Evolutionary conservation across 2,113 vertebrate species (phyloP).

Genomic region (Lycaon pictus): DNA sequence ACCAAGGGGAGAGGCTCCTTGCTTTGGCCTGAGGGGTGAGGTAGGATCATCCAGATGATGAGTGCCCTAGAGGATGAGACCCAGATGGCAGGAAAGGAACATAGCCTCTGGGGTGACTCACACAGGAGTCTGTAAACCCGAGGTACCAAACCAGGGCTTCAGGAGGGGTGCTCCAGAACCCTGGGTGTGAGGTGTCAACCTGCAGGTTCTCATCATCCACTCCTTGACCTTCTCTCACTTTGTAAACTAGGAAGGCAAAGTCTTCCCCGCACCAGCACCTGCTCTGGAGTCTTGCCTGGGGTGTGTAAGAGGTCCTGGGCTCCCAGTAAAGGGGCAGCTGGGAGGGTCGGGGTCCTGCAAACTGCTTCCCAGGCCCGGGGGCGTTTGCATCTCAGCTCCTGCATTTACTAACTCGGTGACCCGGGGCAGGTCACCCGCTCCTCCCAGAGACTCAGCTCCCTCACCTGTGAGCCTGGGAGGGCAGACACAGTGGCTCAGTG

Average conservation of each 20-base stretch:
- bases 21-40: background rate
- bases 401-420: background rate
- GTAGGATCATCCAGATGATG: background rate
- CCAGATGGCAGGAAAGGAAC: background rate
- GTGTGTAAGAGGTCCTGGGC: rapidly evolving
- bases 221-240: background rate
- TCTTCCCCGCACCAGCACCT: no score
- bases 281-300: background rate
- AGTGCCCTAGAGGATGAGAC: background rate
- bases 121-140: no score
- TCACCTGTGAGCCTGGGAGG: background rate
- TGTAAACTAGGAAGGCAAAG: background rate
- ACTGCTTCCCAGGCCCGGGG: background rate
- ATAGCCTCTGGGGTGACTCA: background rate
- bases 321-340: background rate
- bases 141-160: no score
- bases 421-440: no score
- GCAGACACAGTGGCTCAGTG: rapidly evolving
- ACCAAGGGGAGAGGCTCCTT: background rate
- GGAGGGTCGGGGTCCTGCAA: background rate
- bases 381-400: background rate
- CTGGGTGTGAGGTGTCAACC: no score
- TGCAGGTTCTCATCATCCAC: background rate
- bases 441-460: background rate
- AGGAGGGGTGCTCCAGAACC: rapidly evolving